Base-by-base conservation (phyloP, 1,140 invertebrate species). In the Diabrotica undecimpunctata region DNA sequence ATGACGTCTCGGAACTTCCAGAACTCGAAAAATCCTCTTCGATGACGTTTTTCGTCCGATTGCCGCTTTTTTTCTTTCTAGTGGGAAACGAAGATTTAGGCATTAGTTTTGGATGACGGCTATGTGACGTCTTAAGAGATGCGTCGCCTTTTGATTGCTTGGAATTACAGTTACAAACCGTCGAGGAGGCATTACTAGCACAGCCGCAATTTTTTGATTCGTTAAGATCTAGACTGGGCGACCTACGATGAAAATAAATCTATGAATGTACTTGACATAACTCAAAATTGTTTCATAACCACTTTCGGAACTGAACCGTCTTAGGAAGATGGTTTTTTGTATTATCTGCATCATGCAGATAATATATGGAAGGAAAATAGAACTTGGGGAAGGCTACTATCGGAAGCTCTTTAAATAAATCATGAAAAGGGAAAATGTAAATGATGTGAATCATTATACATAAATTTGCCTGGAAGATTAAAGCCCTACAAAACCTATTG, bases 1-100 rank as follows among this genome's bases (percentile, higher is more conserved):
- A 92, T 54, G 89, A 92, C 3, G 88, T 88, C 72, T 74, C 76
- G 74, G 77, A 78, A 51, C 74, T 77, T 61, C 68, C 70, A 52
- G 75, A 75, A 53, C 75, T 74, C 0, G 70, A 70, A 38, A 56
- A 58, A 51, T 74, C 73, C 10, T 73, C 73, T 55, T 14, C 56
- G 35, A 36, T 38, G 7, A 11, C 12, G 39, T 54, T 38, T 50
- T 12, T 61, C 51, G 13, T 65, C 38, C 51, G 54, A 39, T 35
- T 62, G 13, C 35, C 62, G 13, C 12, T 50, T 50, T 54, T 65
- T 41, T 66, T 72, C 11, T 66, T 67, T 12, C 67, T 69, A 2
- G 37, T 6, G 6, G 58, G 14, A 41, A 66, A 13, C 6, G 65
- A 57, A 9, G 39, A 25, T 46, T 65, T 70, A 6, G 59, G 11